Base-by-base conservation (phyloP, 1,140 invertebrate genomes). In the Caenorhabditis remanei region DNA sequence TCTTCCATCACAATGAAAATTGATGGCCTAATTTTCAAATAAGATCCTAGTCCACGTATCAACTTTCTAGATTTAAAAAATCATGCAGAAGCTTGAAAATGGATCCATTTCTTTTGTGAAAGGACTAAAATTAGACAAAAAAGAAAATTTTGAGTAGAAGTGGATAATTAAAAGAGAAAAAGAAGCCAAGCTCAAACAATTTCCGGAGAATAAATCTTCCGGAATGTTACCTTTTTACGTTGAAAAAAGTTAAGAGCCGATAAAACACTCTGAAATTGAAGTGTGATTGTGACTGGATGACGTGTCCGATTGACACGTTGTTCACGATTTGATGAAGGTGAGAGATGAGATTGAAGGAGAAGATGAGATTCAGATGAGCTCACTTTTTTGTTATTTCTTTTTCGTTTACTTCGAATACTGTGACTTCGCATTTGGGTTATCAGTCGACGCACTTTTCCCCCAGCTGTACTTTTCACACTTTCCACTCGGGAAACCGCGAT, bases 401-500 rank as follows among this genome's bases (percentile, higher is more conserved):
- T 87, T 21, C 79, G 75, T 67, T 75, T 83, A 43, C 86, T 65
- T 65, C 75, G 50, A 46, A 58, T 71, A 53, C 86, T 87, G 41
- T 55, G 40, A 63, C 65, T 65, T 65, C 86, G 50, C 71, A 87
- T 83, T 24, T 48, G 50, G 40, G 86, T 83, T 21, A 87, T 46
- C 14, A 87, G 46, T 1, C 86, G 86, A 13, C 86, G 75, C 46
- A 87, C 75, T 43, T 71, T 63, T 71, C 46, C 55, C 8, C 58
- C 83, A 5, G 83, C 55, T 4, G 83, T 84, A 11, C 21, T 41
- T 61, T 84, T 84, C 19, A 84, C 55, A 46, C 83, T 84, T 84
- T 58, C 83, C 55, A 84, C 58, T 48, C 83, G 41, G 11, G 83
- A 84, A 4, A 87, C 86, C n/a, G 86, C 86, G 6, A 87, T 87